phyloP scores from a whole-genome alignment of 1,140 invertebrate species.

The Antheraea pernyi region DNA sequence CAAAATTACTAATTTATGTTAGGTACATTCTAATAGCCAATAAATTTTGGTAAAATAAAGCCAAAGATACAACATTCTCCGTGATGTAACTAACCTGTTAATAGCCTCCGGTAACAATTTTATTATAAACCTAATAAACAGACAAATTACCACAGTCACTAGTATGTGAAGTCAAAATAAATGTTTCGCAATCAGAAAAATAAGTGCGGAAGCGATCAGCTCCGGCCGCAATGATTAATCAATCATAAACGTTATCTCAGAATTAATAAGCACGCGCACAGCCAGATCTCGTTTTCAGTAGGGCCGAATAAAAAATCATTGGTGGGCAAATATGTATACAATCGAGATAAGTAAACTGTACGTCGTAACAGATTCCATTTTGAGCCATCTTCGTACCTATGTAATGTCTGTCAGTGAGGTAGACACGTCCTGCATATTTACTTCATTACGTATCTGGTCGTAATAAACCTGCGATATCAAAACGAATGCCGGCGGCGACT shows the following conservation, averaged over 20 bases:
- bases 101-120: constrained; percentile 20
- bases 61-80: constrained; percentile 15
- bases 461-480: constrained; percentile 33
- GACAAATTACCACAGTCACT: constrained; percentile 24
- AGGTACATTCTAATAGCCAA: constrained; percentile 3
- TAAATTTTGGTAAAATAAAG: constrained; percentile 12
- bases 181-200: constrained; percentile 45
- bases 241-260: constrained; percentile 50
- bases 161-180: constrained; percentile 26
- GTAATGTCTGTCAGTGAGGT: background rate
- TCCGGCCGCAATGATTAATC: constrained; percentile 45
- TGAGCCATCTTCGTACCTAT: background rate
- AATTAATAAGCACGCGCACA: constrained; percentile 17
- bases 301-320: too few relatives aligned
- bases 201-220: constrained; percentile 49
- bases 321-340: too few relatives aligned
- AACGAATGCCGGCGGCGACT: constrained; percentile 38
- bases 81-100: constrained; percentile 16
- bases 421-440: background rate
- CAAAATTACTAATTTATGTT: constrained; percentile 8
- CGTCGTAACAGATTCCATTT: background rate
- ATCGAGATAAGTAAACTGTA: background rate
- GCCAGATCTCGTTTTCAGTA: background rate
- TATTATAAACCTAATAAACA: constrained; percentile 23
- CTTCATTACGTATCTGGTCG: constrained; percentile 7